These are phyloP conservation scores for Chaetodon trifascialis DNA, from an alignment of 2,113 vertebrate species.

Conservation along the genomic window DNA sequence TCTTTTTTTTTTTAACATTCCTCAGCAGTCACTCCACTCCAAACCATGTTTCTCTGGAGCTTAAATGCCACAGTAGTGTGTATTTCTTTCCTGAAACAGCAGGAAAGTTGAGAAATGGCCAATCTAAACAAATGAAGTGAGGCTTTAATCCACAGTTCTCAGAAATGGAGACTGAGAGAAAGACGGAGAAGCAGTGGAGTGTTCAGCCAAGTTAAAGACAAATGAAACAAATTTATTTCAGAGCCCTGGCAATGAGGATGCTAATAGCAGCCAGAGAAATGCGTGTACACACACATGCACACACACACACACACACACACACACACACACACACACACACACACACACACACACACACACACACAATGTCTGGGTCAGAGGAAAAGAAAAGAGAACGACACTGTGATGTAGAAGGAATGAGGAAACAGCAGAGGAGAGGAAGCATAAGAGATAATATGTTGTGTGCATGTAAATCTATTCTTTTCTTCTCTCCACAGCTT, in stretches of 20 bases:
- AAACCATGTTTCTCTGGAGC: conserved; percentile 36
- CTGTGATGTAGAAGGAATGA: neutral
- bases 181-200: conserved; percentile 36
- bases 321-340: conserved; percentile 12
- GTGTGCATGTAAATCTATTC: conserved; percentile 35
- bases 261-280: conserved; percentile 47
- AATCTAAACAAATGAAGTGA: conserved; percentile 67
- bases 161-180: conserved; percentile 44
- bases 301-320: conserved; percentile 18
- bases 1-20: neutral
- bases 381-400: conserved; percentile 10
- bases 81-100: conserved; percentile 52
- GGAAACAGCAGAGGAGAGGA: conserved; percentile 20
- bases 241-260: conserved; percentile 49
- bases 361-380: neutral
- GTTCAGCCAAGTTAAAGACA: conserved; percentile 74
- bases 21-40: conserved; percentile 33
- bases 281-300: conserved; percentile 19
- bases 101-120: conserved; percentile 67
- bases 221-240: conserved; percentile 70
- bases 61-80: conserved; percentile 58
- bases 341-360: conserved; percentile 20
- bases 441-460: conserved; percentile 24
- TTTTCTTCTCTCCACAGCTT: conserved; percentile 53
- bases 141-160: conserved; percentile 61